Conservation (phyloP, 2,888 invertebrate species). For the Nemotelus pantherinus region DNA sequence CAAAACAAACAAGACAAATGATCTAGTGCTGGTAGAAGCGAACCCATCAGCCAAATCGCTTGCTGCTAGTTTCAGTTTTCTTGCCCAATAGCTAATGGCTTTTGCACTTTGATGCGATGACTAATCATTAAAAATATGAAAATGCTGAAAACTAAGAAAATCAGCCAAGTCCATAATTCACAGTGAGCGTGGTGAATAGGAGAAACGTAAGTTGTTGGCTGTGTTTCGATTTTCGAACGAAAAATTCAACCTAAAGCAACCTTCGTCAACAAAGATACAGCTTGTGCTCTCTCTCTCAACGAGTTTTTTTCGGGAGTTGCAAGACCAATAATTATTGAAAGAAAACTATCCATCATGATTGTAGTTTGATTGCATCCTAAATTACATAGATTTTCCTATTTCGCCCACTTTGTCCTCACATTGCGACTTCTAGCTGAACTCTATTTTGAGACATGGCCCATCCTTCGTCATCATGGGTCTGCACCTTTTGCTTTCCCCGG, state of each 20-base stretch:
- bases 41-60: not conserved
- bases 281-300: too few species aligned
- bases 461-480: not conserved
- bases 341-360: too few species aligned
- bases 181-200: too few species aligned
- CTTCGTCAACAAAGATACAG: too few species aligned
- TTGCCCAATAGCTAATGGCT: constrained; percentile 43
- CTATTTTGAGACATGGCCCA: not conserved
- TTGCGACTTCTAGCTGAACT: not conserved
- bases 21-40: constrained; percentile 25
- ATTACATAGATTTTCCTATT: too few species aligned
- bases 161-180: not conserved
- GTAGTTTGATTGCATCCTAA: too few species aligned
- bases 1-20: constrained; percentile 40
- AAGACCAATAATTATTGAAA: too few species aligned
- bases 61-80: not conserved
- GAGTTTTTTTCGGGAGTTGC: too few species aligned
- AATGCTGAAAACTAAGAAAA: constrained; percentile 21
- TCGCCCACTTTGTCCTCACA: too few species aligned
- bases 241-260: too few species aligned
- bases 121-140: constrained; percentile 45
- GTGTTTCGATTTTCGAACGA: too few species aligned
- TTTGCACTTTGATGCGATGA: constrained; percentile 44
- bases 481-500: constrained; percentile 5
- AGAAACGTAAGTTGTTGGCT: too few species aligned